Percentiles rank a stretch among this genome's conserved stretches.
phyloP scores from a whole-genome alignment of 2,888 invertebrate genomes.

The Flexamia atlantica region DNA sequence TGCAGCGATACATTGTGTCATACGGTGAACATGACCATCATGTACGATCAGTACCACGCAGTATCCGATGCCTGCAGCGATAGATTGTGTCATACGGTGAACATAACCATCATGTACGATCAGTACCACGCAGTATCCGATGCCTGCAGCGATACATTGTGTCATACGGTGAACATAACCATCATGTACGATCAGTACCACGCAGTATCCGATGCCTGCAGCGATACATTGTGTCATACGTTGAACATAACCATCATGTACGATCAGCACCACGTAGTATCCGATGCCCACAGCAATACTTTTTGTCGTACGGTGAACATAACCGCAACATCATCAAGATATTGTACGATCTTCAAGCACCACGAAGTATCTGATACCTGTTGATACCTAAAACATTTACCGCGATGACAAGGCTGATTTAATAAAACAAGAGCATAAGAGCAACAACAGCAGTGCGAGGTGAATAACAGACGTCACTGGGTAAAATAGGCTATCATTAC shows the following conservation, averaged over 20 bases:
- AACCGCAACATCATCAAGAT: conserved; percentile 85
- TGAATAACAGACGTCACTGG: too few relatives aligned
- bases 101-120: too few relatives aligned
- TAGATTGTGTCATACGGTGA: too few relatives aligned
- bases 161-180: too few relatives aligned
- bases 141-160: too few relatives aligned
- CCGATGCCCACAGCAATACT: background rate
- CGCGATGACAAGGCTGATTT: too few relatives aligned
- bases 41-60: conserved; percentile 97
- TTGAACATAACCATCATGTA: background rate
- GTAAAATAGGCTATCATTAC: too few relatives aligned
- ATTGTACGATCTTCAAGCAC: conserved; percentile 99
- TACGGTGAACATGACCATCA: conserved; percentile 99
- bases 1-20: too few relatives aligned
- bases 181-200: conserved; percentile 98
- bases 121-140: too few relatives aligned
- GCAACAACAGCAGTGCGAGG: too few relatives aligned
- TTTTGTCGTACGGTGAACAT: background rate
- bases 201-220: conserved; percentile 97
- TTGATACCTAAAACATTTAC: too few relatives aligned
- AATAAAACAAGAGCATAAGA: too few relatives aligned
- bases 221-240: background rate
- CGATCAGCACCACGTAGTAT: background rate
- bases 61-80: conserved; percentile 81
- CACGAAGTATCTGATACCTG: conserved; percentile 98